Conservation (phyloP, 2,797 vertebrate genomes). For the Hippopotamyrus pictus region DNA sequence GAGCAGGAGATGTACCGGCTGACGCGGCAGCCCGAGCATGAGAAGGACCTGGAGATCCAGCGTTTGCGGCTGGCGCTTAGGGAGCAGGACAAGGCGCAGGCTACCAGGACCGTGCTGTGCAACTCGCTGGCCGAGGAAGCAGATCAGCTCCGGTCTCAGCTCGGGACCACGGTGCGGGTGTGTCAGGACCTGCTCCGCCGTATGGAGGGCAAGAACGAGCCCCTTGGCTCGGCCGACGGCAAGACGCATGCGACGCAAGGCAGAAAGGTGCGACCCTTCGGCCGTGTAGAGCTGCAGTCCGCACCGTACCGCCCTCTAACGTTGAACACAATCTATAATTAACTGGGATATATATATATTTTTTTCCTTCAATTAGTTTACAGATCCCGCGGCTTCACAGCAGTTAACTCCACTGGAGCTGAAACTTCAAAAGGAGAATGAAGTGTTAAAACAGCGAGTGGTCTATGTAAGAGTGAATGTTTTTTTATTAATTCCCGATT, state of each 20-base stretch:
- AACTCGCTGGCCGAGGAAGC: constrained; percentile 75
- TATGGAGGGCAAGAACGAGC: constrained; percentile 63
- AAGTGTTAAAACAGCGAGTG: constrained; percentile 75
- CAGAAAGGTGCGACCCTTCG: constrained; percentile 55
- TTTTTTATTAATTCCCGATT: not conserved
- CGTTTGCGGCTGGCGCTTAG: constrained; percentile 59
- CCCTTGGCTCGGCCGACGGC: constrained; percentile 30
- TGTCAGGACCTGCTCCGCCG: constrained; percentile 80
- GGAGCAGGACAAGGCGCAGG: constrained; percentile 66
- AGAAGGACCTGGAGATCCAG: constrained; percentile 71
- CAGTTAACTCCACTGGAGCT: constrained; percentile 45
- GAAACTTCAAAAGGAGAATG: constrained; percentile 78
- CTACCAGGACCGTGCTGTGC: constrained; percentile 73
- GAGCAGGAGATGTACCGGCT: constrained; percentile 51
- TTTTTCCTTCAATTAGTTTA: constrained; percentile 38
- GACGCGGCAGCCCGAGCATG: constrained; percentile 60
- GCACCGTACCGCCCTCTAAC: not conserved
- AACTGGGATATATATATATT: not conserved
- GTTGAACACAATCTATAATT: not conserved
- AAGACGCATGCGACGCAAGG: constrained; percentile 34
- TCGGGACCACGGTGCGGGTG: constrained; percentile 75
- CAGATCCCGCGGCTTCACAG: constrained; percentile 43
- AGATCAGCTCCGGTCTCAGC: constrained; percentile 71
- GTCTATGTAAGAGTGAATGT: constrained; percentile 67
- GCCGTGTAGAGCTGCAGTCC: not conserved